Evolutionary conservation across 2,888 invertebrate genomes (phyloP), one percentile per base, ranked within the genome.

Genomic region (Carabus problematicus): DNA sequence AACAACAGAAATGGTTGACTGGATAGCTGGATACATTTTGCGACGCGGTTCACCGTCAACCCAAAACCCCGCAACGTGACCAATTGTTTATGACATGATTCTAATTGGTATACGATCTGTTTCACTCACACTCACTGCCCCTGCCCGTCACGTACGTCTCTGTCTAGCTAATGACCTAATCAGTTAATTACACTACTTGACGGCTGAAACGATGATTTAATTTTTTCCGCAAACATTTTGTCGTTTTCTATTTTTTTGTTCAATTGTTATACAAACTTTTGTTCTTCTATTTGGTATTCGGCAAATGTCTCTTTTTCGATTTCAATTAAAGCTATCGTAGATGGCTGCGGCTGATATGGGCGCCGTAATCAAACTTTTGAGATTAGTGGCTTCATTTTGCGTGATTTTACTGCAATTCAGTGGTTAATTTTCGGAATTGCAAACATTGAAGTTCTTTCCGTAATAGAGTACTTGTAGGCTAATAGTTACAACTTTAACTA

Each of bases 1-100:
- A 14, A 11, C n/a, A n/a, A 45, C 45, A 45, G 14, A 14, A 11
- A 45, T 29, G 29, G 29, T 29, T 29, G 29, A 29, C 29, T 29
- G 29, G 29, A 29, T 29, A 29, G 6, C 29, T 29, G 29, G 29
- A 29, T 29, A 29, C 29, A 29, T 29, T 29, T 29, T 9, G 18
- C 8, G 55, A 12, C 18, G 18, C 19, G 11, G 55, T 9, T 29
- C 4, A 55, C 43, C 18, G 40, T 3, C 54, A 47, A 14, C 54
- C 52, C 55, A 16, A 14, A 12, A 41, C 3, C 11, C 9, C 59
- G 19, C 64, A 54, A 66, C 66, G 66, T 78, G 79, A 77, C 78
- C 79, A 78, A 80, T 80, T 80, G 80, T 79, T 79, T 80, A 79
- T 80, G 80, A 80, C 80, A 77, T 77, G 76, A 78, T 75, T 77